Conservation (phyloP, 1,140 invertebrate species). For the Cotesia glomerata region DNA sequence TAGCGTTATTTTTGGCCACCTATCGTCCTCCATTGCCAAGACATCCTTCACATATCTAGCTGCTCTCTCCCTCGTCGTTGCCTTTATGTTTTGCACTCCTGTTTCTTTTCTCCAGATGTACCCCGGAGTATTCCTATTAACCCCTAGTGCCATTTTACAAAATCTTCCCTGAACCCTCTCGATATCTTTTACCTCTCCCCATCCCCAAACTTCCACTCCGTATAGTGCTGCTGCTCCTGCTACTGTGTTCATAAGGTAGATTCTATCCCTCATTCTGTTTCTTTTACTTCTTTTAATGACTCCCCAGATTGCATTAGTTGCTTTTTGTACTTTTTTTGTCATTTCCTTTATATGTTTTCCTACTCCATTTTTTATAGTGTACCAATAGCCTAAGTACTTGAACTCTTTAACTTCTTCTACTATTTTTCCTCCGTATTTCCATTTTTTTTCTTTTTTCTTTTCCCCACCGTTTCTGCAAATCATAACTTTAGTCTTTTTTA, state of each 20-base stretch:
- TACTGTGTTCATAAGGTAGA: conserved; percentile 13
- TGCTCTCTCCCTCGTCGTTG: neutral
- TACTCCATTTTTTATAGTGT: neutral
- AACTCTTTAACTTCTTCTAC: conserved; percentile 7
- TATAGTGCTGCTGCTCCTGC: conserved; percentile 10
- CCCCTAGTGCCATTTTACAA: conserved; percentile 11
- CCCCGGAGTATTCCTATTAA: no score
- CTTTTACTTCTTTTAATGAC: neutral
- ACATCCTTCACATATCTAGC: neutral
- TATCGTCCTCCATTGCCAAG: neutral
- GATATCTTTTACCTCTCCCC: neutral
- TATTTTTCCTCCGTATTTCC: conserved; percentile 14
- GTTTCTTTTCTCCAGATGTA: neutral
- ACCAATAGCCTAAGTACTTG: conserved; percentile 8
- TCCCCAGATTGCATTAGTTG: conserved; percentile 18
- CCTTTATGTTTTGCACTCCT: neutral
- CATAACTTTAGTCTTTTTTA: conserved; percentile 14
- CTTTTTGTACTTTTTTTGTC: conserved; percentile 16
- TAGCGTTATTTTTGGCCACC: neutral
- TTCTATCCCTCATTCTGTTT: neutral
- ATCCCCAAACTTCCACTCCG: conserved; percentile 24
- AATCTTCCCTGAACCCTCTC: neutral
- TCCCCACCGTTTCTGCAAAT: conserved; percentile 13
- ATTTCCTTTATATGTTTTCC: neutral
- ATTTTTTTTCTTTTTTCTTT: neutral